These are phyloP conservation scores for Branchellion lobata DNA, from an alignment of 2,888 invertebrate genomes.

Conservation along the genomic window DNA sequence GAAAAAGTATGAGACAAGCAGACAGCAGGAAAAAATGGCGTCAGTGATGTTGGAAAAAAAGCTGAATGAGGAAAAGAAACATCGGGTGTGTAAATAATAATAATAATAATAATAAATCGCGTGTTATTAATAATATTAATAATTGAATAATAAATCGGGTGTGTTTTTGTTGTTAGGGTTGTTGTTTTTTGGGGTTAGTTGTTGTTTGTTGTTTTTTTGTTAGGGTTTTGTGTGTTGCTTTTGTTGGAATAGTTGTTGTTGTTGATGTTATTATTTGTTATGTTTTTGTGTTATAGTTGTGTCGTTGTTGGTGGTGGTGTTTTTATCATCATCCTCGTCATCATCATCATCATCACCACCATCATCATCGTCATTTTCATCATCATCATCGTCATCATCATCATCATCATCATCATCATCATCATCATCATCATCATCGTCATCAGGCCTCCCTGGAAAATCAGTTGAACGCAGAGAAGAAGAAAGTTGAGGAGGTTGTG, in stretches of 20 bases:
- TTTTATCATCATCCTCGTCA: conserved; percentile 10
- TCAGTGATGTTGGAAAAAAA: conserved; percentile 76
- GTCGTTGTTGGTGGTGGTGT: background rate
- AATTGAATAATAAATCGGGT: no score
- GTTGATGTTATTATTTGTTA: background rate
- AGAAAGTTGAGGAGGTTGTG: conserved; percentile 68
- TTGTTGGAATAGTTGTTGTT: background rate
- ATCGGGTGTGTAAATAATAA: conserved; percentile 56
- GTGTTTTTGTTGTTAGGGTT: no score
- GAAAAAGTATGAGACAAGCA: conserved; percentile 73
- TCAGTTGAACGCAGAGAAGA: conserved; percentile 80
- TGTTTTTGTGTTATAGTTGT: background rate
- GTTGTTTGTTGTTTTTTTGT: no score
- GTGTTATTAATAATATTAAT: no score
- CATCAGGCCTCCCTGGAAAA: conserved; percentile 72
- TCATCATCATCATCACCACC: conserved; percentile 33
- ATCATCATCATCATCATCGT: no score
- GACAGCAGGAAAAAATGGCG: conserved; percentile 77
- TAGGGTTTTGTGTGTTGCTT: no score
- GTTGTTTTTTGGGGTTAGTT: no score
- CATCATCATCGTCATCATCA: conserved; percentile 60
- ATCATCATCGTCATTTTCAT: conserved; percentile 1
- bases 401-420: conserved; percentile 28
- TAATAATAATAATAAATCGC: no score
- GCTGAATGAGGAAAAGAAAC: conserved; percentile 80